Base-by-base conservation (phyloP, 2,797 vertebrate genomes). In the Malurus splendens region DNA sequence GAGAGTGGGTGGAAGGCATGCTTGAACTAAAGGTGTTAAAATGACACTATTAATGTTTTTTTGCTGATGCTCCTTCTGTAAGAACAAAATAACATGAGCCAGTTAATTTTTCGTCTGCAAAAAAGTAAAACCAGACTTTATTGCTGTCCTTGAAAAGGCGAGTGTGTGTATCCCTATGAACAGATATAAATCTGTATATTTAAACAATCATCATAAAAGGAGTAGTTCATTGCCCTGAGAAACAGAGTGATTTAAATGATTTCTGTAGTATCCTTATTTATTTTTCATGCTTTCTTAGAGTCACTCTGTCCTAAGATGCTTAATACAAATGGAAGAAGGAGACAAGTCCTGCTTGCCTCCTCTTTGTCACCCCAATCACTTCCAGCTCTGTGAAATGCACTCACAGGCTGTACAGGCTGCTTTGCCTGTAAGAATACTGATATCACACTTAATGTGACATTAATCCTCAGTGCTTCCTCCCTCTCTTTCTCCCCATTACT, bases 21-120 rank as follows among this genome's bases (percentile, higher is more conserved):
- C 38, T 93, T 77, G 62, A 93, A 77, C 42, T 82, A 42, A 89
- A 82, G 79, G 79, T 87, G 86, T 75, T 87, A 88, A 91, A 91
- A 86, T 82, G 59, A 80, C 59, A 41, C 78, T 87, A 48, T 77
- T 94, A 90, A 86, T 67, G 57, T 10, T 17, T 85, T 78, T 78
- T 55, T 80, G 82, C 87, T 71, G 50, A 74, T 85, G 64, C 18
- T 76, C 0, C 7, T 72, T n/a, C 57, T 88, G 24, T 44, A 27
- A 71, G 68, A 93, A 65, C 36, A 81, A 89, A 76, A 73, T 74
- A 52, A 45, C 61, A 81, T 60, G 48, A 72, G 18, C 28, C 17
- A 52, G 48, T 45, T 80, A 30, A 36, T 62, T 52, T 87, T 92
- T 86, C 74, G 18, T 42, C 59, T 80, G 44, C 6, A 71, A 85